Base-by-base conservation (phyloP, 2,888 invertebrate genomes). In the Stenoptilia bipunctidactyla region DNA sequence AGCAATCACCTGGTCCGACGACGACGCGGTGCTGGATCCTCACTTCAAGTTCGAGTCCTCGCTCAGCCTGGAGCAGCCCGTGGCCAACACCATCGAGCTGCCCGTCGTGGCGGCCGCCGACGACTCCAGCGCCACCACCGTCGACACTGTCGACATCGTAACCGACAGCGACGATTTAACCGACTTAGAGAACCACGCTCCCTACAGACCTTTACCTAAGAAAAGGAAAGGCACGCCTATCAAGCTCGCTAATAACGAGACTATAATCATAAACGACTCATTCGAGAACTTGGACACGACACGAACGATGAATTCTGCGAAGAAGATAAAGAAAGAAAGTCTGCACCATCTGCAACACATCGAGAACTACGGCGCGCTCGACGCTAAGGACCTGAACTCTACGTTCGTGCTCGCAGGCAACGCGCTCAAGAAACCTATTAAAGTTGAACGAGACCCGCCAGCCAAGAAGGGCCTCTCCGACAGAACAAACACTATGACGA, bases 1-100 rank as follows among this genome's bases (percentile, higher is more conserved):
- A 53, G 77, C 77, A 15, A 87, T 90, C 10, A 84, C 85, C 9
- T 90, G 89, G 88, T 83, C 84, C 0, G 88, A 88, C 47, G 65
- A 66, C 30, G 72, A 76, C 9, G 38, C 44, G 0, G 68, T 70
- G 27, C 53, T 41, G 1, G 72, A 74, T 30, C 44, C 65, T 0
- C 58, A 68, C 14, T 72, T 77, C 50, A 69, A 68, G 49, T 75
- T 66, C 44, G 59, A 82, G 14, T 61, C 67, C 0, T 69, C 62
- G 8, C 42, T 85, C 15, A 70, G 76, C 20, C 38, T 73, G 3
- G 56, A 68, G 1, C 66, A 69, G 41, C 76, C 75, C 0, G 59
- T 57, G 66, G 67, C 6, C 55, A 51, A 39, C 45, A 58, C 0
- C 61, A 67, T 1, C 35, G 13, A 14, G 14, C 13, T 14, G 2